Evolutionary conservation across 2,888 invertebrate genomes (phyloP).

Genomic region (Ormyrus labotus): DNA sequence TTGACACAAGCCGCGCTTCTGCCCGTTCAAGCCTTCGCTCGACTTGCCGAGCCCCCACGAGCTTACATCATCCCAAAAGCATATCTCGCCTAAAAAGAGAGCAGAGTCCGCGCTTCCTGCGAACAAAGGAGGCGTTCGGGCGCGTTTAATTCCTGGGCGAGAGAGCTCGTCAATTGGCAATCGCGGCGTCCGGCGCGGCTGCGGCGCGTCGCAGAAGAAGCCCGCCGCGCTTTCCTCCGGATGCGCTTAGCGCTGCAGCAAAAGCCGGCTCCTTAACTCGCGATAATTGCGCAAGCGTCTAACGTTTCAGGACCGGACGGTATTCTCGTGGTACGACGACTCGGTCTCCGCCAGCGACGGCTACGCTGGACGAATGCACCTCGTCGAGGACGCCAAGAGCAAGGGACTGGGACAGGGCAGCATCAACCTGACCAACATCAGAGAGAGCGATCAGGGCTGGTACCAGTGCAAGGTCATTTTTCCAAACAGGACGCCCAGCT

Average conservation of each 20-base stretch:
- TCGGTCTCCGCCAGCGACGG: constrained; percentile 82
- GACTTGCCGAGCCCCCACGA: no score
- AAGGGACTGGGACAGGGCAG: constrained; percentile 82
- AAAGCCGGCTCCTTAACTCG: constrained; percentile 60
- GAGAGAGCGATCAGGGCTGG: constrained; percentile 93
- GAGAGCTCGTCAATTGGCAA: constrained; percentile 46
- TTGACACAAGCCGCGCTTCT: no score
- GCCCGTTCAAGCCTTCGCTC: no score
- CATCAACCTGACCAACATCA: constrained; percentile 90
- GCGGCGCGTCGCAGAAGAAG: constrained; percentile 27
- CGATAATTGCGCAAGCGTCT: constrained; percentile 61
- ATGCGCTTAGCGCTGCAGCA: constrained; percentile 52
- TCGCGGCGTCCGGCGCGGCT: constrained; percentile 32
- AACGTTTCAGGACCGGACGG: constrained; percentile 82
- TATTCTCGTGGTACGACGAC: constrained; percentile 90
- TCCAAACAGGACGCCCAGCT: constrained; percentile 90
- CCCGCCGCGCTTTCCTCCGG: constrained; percentile 47
- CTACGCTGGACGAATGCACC: constrained; percentile 84
- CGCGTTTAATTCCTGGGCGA: constrained; percentile 33
- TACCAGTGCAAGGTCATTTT: constrained; percentile 93
- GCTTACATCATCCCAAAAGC: no score
- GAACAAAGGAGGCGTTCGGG: constrained; percentile 5
- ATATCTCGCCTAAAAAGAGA: no score
- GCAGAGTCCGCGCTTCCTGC: background rate
- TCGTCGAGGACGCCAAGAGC: constrained; percentile 79